phyloP scores from a whole-genome alignment of 2,888 invertebrate species.

The Strigamia transsilvanica region DNA sequence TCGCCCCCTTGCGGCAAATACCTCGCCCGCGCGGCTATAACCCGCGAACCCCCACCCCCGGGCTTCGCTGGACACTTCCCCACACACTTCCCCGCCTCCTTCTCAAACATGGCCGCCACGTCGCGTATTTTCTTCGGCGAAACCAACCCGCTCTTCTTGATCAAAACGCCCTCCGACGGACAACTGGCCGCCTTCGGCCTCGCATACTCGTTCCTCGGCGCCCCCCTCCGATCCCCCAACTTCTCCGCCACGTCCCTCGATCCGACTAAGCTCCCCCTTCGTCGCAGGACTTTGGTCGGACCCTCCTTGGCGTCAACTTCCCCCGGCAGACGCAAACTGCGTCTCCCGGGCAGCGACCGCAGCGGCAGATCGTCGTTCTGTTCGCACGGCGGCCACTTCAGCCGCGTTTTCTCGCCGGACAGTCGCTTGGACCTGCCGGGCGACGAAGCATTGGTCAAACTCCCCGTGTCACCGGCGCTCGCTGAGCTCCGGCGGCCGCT shows the following conservation, averaged over 20 bases:
- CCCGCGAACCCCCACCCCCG: background rate
- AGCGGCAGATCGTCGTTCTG: background rate
- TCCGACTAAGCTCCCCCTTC: slow-evolving; percentile 47
- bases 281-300: background rate
- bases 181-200: background rate
- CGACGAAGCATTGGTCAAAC: background rate
- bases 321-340: background rate
- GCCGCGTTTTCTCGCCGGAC: background rate
- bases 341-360: slow-evolving; percentile 9
- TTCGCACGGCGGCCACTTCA: background rate
- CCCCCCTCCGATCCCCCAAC: background rate
- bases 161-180: background rate
- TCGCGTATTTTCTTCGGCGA: slow-evolving; percentile 71
- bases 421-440: background rate
- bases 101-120: slow-evolving; percentile 84
- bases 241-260: background rate
- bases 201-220: background rate
- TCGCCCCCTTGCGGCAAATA: background rate
- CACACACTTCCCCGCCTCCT: background rate
- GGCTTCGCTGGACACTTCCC: background rate
- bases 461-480: slow-evolving; percentile 6
- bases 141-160: background rate
- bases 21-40: background rate
- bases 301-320: slow-evolving; percentile 23
- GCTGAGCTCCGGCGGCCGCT: background rate